These are phyloP conservation scores for Drosophila elegans DNA, from an alignment of 1,140 invertebrate species.

Conservation along the genomic window DNA sequence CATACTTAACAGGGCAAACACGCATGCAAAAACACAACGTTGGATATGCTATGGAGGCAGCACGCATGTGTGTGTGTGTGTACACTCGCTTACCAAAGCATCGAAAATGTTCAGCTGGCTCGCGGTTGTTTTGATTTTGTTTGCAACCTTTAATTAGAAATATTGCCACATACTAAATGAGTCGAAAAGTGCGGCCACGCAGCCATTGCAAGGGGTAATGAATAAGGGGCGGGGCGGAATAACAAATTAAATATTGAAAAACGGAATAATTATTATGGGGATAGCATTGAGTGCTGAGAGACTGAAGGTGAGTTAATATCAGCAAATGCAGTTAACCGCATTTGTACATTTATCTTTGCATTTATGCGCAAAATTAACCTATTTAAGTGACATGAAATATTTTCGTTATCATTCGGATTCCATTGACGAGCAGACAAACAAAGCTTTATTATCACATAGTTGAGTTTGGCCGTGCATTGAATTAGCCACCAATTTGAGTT, in stretches of 20 bases:
- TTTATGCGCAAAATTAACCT: conserved; percentile 78
- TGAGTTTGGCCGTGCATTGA: conserved; percentile 42
- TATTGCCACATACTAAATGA: conserved; percentile 79
- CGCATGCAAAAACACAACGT: conserved; percentile 8
- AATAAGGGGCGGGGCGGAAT: conserved; percentile 6
- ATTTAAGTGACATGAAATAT: conserved; percentile 77
- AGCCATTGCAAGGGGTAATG: background rate
- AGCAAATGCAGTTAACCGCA: conserved; percentile 50
- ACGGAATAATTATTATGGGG: conserved; percentile 73
- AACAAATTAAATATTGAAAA: conserved; percentile 81
- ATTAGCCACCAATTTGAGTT: conserved; percentile 62
- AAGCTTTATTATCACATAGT: conserved; percentile 35
- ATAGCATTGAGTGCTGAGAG: background rate
- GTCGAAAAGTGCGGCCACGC: conserved; percentile 39
- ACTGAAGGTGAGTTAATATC: conserved; percentile 19
- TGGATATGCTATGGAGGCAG: conserved; percentile 1
- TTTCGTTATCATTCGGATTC: conserved; percentile 59
- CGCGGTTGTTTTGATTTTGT: conserved; percentile 81
- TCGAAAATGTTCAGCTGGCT: conserved; percentile 52
- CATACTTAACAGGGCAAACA: conserved; percentile 70
- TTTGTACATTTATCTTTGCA: conserved; percentile 65
- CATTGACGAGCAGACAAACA: conserved; percentile 43
- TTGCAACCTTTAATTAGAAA: conserved; percentile 81
- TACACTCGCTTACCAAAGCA: conserved; percentile 11
- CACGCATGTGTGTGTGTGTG: background rate